A percentile compares a stretch with the other conserved stretches of the same genome.
Conservation (phyloP, 2,888 invertebrate species). For the Drosophila pegasa region DNA sequence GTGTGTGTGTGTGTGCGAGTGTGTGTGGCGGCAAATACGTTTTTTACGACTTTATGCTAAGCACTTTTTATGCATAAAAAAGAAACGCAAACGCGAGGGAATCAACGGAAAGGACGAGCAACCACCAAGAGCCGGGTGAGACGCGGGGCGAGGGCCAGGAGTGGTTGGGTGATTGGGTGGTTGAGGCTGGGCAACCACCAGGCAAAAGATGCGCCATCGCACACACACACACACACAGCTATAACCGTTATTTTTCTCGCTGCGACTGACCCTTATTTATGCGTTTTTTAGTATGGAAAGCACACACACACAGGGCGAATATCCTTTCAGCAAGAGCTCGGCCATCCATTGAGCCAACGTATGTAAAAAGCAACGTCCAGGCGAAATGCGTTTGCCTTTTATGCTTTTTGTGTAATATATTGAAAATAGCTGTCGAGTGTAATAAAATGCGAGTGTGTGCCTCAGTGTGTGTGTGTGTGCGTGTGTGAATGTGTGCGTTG, state of each 20-base stretch:
- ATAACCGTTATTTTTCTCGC: constrained; percentile 66
- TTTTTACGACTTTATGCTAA: constrained; percentile 83
- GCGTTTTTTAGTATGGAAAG: constrained; percentile 83
- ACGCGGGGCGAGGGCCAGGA: not conserved
- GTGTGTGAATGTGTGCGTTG: constrained; percentile 12
- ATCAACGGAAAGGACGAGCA: constrained; percentile 22
- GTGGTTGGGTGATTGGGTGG: constrained; percentile 9
- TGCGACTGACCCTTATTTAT: constrained; percentile 73
- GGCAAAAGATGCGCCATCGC: constrained; percentile 19
- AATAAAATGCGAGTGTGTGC: constrained; percentile 75
- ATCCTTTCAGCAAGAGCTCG: constrained; percentile 65
- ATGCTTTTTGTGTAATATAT: constrained; percentile 78
- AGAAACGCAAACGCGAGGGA: constrained; percentile 32
- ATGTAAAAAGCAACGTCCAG: constrained; percentile 69
- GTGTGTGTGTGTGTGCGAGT: constrained; percentile 30
- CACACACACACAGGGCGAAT: constrained; percentile 46
- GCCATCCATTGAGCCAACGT: constrained; percentile 38
- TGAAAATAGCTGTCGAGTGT: constrained; percentile 81
- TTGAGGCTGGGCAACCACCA: constrained; percentile 42
- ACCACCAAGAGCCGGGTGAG: constrained; percentile 39
- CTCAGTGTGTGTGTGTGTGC: constrained; percentile 26
- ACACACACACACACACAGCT: constrained; percentile 28
- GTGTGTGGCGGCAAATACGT: constrained; percentile 75
- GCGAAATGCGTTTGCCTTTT: constrained; percentile 66
- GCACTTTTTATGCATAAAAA: constrained; percentile 82